phyloP scores from a whole-genome alignment of 2,113 vertebrate genomes.

The Leuciscus idus region DNA sequence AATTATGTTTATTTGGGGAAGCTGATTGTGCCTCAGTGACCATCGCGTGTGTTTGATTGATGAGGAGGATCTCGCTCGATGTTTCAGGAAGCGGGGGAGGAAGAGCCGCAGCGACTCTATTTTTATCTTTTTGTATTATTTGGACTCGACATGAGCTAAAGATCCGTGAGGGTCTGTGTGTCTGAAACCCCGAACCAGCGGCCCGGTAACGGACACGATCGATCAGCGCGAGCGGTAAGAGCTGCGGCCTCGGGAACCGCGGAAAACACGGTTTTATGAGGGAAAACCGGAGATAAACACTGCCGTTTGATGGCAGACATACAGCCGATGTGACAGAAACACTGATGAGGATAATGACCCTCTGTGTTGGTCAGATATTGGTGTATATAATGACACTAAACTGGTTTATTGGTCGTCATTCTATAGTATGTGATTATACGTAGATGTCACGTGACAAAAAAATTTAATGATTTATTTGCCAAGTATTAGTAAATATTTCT shows the following conservation, averaged over 20 bases:
- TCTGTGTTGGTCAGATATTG: too few species aligned
- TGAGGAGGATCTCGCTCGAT: background rate
- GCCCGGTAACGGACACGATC: background rate
- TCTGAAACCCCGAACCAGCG: background rate
- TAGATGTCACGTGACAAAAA: too few species aligned
- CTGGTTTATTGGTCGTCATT: too few species aligned
- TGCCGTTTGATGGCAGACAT: too few species aligned
- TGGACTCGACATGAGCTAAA: conserved; percentile 19
- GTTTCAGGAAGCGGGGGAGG: conserved; percentile 28
- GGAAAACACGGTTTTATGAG: too few species aligned
- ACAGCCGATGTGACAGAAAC: too few species aligned
- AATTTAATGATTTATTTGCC: too few species aligned
- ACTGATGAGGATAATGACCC: too few species aligned
- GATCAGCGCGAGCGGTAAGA: conserved; percentile 4
- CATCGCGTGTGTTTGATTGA: background rate
- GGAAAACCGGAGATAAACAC: too few species aligned
- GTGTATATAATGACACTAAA: too few species aligned
- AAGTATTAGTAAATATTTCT: too few species aligned
- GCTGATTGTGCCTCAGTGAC: background rate
- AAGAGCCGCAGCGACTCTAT: conserved; percentile 29
- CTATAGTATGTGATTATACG: too few species aligned
- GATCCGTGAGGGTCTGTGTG: background rate
- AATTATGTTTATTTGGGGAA: background rate
- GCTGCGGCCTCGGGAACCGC: background rate
- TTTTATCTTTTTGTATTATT: conserved; percentile 13